phyloP scores from a whole-genome alignment of 2,888 invertebrate genomes.

The Steinernema hermaphroditum region DNA sequence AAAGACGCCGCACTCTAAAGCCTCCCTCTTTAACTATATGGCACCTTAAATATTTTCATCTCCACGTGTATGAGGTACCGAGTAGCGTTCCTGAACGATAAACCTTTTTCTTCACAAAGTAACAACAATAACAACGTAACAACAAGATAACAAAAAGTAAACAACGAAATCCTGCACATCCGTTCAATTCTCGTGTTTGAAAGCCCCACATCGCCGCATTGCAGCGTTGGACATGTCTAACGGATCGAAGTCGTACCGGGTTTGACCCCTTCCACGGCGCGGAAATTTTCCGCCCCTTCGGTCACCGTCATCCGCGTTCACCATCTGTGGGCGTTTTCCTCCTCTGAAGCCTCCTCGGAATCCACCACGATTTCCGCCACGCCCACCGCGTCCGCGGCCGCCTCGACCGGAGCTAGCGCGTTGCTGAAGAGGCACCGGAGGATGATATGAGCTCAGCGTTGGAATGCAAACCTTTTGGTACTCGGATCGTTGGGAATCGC shows the following conservation, averaged over 20 bases:
- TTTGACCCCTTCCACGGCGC: constrained; percentile 10
- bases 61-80: no score
- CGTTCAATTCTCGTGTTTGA: not conserved
- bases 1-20: constrained; percentile 31
- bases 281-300: constrained; percentile 23
- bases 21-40: no score
- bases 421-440: not conserved
- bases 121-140: not conserved
- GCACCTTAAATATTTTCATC: no score
- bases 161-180: not conserved
- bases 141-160: not conserved
- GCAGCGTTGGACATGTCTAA: constrained; percentile 13
- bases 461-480: not conserved
- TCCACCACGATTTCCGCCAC: constrained; percentile 34
- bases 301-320: not conserved
- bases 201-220: constrained; percentile 1
- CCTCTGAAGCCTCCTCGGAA: constrained; percentile 17
- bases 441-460: not conserved
- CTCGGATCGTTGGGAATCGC: constrained; percentile 23
- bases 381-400: constrained; percentile 33
- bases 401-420: constrained; percentile 36
- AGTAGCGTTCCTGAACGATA: no score
- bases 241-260: constrained; percentile 10
- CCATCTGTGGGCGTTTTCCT: not conserved
- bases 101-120: no score